Base-by-base conservation (phyloP, 2,888 invertebrate genomes). In the Volucella zonaria region DNA sequence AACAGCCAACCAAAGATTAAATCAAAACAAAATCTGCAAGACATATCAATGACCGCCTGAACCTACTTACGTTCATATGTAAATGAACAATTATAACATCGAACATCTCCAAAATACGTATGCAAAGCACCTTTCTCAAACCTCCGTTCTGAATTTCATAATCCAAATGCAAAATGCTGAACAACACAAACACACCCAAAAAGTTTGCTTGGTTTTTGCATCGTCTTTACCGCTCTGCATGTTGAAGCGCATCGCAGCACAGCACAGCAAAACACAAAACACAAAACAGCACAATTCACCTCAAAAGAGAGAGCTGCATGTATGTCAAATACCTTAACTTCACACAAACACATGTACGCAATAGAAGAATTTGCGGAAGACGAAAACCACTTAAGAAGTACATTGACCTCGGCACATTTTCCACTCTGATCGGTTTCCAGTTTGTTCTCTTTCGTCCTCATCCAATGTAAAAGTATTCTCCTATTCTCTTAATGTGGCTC, bases 221-320 rank as follows among this genome's bases (percentile, higher is more conserved):
- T 14, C 43, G 18, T 1, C 23, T 52, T 74, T 47, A 54, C 18
- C 43, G 40, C 40, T 66, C 18, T 18, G 59, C 38, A 14, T 49
- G 49, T n/a, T 14, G 54, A 49, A 59, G 71, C 59, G 42, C 75
- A 74, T 47, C 42, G 59, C 47, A 62, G 40, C 75, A 18, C 58
- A 38, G 15, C 42, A 23, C 18, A 23, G 3, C 18, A 23, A 23
- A 23, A 3, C 2, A 23, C 18, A 23, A 23, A 23, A 3, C 2
- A 23, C 40, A 38, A 59, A 23, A 23, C 18, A 23, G 43, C 54
- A 40, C 64, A 68, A 38, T 62, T 71, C 47, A 59, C 68, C 71
- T 77, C 81, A 85, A 85, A 85, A 85, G 85, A 85, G 85, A 85
- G 85, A 85, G 85, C 81, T 85, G 81, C 85, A 85, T 85, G 67